A percentile compares a stretch with the other conserved stretches of the same genome.
These are phyloP conservation scores for Ceyx melanurus DNA, from an alignment of 2,113 vertebrate species.

Conservation along the genomic window DNA sequence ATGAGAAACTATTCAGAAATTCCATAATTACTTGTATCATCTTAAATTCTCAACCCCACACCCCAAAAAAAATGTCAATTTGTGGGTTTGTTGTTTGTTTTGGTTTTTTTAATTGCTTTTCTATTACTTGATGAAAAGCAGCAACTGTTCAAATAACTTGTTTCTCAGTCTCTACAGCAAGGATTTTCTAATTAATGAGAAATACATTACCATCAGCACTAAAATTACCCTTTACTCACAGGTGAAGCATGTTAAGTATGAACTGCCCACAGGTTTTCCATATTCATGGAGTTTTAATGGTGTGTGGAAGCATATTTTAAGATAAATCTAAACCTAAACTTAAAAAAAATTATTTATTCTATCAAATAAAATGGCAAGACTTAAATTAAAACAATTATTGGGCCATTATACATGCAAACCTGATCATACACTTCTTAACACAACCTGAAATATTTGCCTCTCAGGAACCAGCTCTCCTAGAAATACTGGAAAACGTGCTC, in stretches of 20 bases:
- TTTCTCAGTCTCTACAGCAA: not conserved
- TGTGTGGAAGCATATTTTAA: not conserved
- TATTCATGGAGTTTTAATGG: not conserved
- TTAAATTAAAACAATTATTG: not conserved
- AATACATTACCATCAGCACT: not conserved
- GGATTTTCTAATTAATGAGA: not conserved
- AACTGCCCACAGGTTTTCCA: not conserved
- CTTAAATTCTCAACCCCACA: not conserved
- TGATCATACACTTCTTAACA: not conserved
- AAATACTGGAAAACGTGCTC: not conserved
- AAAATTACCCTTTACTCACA: not conserved
- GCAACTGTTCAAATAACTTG: not conserved
- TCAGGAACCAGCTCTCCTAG: not conserved
- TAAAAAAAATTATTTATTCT: not conserved
- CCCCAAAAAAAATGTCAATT: not conserved
- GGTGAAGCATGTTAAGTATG: not conserved
- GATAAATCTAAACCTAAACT: not conserved
- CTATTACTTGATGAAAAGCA: not conserved
- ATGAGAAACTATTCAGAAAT: not conserved
- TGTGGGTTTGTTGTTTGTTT: not conserved
- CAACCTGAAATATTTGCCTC: not conserved
- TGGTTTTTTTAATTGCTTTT: not conserved
- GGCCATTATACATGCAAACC: not conserved
- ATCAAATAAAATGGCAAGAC: not conserved
- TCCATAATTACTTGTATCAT: not conserved